phyloP scores from a whole-genome alignment of 2,888 invertebrate species.

The Rotaria macrura region DNA sequence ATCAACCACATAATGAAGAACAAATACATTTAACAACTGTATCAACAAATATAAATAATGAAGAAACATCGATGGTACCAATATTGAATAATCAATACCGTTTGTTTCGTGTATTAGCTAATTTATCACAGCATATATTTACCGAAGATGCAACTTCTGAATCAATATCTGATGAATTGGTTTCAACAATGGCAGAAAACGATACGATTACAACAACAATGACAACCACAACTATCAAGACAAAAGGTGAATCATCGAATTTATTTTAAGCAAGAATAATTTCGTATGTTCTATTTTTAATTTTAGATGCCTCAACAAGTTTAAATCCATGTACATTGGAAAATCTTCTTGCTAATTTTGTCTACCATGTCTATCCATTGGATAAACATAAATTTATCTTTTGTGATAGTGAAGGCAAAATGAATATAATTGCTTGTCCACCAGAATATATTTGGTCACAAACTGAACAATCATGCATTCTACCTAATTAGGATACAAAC shows the following conservation, averaged over 20 bases:
- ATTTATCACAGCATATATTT: background rate
- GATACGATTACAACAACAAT: background rate
- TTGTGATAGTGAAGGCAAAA: constrained; percentile 23
- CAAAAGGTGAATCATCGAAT: background rate
- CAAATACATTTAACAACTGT: background rate
- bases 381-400: constrained; percentile 31
- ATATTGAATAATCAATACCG: background rate
- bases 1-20: background rate
- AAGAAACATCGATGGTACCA: background rate
- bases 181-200: background rate
- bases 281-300: background rate
- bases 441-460: constrained; percentile 29
- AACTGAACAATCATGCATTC: constrained; percentile 22
- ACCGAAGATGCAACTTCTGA: background rate
- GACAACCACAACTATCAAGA: background rate
- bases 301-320: background rate
- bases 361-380: constrained; percentile 27
- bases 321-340: constrained; percentile 26
- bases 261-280: background rate
- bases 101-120: background rate
- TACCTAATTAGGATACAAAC: background rate
- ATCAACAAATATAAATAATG: background rate
- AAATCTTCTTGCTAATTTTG: constrained; percentile 19
- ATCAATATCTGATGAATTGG: background rate
- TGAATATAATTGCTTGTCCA: constrained; percentile 23